Evolutionary conservation across 2,797 vertebrate genomes (phyloP), one percentile per base, ranked within the genome.

Genomic region (Acanthopagrus latus): DNA sequence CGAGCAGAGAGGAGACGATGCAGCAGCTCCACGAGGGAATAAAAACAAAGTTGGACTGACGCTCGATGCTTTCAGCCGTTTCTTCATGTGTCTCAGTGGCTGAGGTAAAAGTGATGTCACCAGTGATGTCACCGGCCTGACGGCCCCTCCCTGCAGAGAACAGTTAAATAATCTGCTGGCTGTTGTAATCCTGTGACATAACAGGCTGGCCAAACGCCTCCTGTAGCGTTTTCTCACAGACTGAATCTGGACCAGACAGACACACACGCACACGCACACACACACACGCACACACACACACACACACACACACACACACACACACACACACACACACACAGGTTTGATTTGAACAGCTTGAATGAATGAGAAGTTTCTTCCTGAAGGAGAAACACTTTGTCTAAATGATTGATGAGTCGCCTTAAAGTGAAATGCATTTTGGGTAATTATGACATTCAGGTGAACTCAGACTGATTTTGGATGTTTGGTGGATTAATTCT

Each of bases 171-270:
- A 92, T 90, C 88, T 86, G 50, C 80, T 64, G 71, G 52, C 76
- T 85, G 76, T 78, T 81, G 80, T 92, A 88, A 91, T 90, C 89
- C 91, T 79, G 74, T 91, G 87, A 89, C 87, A 91, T 87, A 91
- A 90, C 88, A 73, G 78, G 50, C 81, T 74, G 84, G 67, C 79
- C 81, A 23, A 87, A 79, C 20, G 74, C 83, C 85, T 86, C 78
- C 82, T 74, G 94, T 95, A 90, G 93, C 56, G 1, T 89, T 96
- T 94, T 95, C 86, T 93, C 81, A 74, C 89, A 95, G 86, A 93
- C 94, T 44, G 80, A 95, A 95, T 83, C 89, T 77, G 95, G 56
- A 96, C 94, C 51, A 93, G 84, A 71, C 60, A 62, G 63, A 52
- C 64, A 58, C 44, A 65, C 62, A 74, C 71, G 27, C 59, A 64